phyloP scores from a whole-genome alignment of 2,113 vertebrate species.

The Nyctibius bracteatus region DNA sequence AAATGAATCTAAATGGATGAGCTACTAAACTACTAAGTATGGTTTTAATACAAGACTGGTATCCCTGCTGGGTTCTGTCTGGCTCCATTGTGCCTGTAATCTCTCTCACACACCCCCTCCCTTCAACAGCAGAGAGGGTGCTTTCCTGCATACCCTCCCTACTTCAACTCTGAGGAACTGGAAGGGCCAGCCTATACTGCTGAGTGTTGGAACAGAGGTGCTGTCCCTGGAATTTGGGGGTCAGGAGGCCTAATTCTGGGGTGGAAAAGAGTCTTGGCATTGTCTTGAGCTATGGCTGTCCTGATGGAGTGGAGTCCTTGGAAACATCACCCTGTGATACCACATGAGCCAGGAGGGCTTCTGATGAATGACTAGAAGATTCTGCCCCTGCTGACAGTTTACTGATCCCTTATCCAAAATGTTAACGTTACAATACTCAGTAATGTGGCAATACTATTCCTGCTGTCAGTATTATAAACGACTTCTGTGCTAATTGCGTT shows the following conservation, averaged over 20 bases:
- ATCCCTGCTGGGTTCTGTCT: neutral
- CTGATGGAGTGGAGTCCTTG: neutral
- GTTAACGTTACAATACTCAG: neutral
- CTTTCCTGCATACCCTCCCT: neutral
- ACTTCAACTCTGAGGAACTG: neutral
- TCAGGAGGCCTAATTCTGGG: neutral
- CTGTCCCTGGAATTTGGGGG: neutral
- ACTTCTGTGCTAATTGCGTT: neutral
- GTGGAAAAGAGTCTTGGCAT: neutral
- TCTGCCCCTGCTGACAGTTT: neutral
- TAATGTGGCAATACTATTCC: neutral
- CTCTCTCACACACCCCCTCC: neutral
- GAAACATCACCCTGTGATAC: neutral
- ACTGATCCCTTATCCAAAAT: neutral
- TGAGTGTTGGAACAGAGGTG: neutral
- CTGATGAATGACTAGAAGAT: neutral
- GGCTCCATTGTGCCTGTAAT: neutral
- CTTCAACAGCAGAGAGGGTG: neutral
- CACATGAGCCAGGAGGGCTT: neutral
- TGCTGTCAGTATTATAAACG: neutral
- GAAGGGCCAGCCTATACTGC: neutral
- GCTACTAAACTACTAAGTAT: neutral
- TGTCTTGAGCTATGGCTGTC: neutral
- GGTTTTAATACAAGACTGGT: neutral
- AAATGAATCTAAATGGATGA: conserved; percentile 10